Evolutionary conservation across 2,797 vertebrate genomes (phyloP).

Genomic region (Chromis chromis): DNA sequence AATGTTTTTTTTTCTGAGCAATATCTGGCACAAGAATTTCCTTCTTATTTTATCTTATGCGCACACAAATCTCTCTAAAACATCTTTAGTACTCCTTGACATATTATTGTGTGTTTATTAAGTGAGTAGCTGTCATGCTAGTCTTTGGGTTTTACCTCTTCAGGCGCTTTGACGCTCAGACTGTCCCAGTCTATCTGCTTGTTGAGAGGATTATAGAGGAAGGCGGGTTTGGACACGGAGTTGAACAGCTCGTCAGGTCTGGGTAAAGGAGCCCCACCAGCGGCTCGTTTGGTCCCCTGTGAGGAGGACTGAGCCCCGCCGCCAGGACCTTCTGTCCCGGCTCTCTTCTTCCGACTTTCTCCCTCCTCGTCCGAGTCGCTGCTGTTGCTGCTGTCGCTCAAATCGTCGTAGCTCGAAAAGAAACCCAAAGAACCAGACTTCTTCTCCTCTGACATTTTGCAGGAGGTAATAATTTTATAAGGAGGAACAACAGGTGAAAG

Average conservation of each 20-base stretch:
- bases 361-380: constrained; percentile 79
- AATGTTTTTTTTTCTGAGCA: too few species aligned
- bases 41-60: too few species aligned
- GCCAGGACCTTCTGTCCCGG: constrained; percentile 50
- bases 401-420: constrained; percentile 90
- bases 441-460: constrained; percentile 86
- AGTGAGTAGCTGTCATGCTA: neutral
- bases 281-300: constrained; percentile 62
- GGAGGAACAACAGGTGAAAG: accelerated
- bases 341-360: constrained; percentile 51
- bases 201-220: constrained; percentile 93
- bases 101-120: neutral
- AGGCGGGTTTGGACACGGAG: constrained; percentile 90
- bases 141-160: constrained; percentile 85
- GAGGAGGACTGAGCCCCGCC: constrained; percentile 44
- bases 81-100: neutral
- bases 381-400: constrained; percentile 85
- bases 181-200: constrained; percentile 96
- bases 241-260: constrained; percentile 92
- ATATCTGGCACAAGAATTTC: too few species aligned
- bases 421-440: constrained; percentile 89
- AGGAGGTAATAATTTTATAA: accelerated
- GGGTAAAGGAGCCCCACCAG: constrained; percentile 81
- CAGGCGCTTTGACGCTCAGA: constrained; percentile 90
- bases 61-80: neutral